Evolutionary conservation across 2,888 invertebrate species (phyloP).

Genomic region (Metopia argyrocephala): DNA sequence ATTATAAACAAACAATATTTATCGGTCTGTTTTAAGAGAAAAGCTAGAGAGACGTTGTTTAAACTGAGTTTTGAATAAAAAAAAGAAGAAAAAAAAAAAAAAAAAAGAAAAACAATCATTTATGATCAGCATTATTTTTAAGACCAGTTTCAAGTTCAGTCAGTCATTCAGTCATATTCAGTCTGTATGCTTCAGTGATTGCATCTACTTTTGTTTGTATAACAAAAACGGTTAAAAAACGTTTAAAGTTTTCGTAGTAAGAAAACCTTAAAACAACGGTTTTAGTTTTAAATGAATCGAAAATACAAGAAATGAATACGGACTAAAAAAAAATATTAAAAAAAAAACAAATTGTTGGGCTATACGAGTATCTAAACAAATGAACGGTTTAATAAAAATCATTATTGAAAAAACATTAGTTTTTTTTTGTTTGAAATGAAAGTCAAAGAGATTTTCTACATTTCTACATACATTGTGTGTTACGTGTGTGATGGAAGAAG

Average conservation of each 20-base stretch:
- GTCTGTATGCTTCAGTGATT: constrained; percentile 49
- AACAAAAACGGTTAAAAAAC: constrained; percentile 14
- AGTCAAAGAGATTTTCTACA: constrained; percentile 22
- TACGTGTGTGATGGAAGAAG: not conserved
- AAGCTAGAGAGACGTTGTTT: constrained; percentile 27
- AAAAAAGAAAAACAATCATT: constrained; percentile 18
- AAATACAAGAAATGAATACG: constrained; percentile 13
- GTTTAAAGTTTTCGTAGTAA: constrained; percentile 1
- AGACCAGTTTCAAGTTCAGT: constrained; percentile 63
- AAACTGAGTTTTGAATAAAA: constrained; percentile 31
- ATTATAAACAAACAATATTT: constrained; percentile 25
- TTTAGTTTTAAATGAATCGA: constrained; percentile 28
- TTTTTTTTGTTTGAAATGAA: constrained; percentile 40
- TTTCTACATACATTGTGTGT: not conserved
- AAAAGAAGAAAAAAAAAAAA: not conserved
- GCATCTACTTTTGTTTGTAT: constrained; percentile 7
- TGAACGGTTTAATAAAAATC: too few species aligned
- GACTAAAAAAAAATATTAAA: constrained; percentile 2
- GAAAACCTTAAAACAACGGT: constrained; percentile 37
- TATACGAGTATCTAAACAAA: too few species aligned
- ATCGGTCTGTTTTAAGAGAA: constrained; percentile 32
- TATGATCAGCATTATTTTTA: constrained; percentile 29
- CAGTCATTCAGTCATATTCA: constrained; percentile 45
- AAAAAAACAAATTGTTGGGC: not conserved
- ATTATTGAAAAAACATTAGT: not conserved